A percentile compares a stretch with the other conserved stretches of the same genome.
These are phyloP conservation scores for Poeciliopsis turneri DNA, from an alignment of 2,797 vertebrate species.

Conservation along the genomic window DNA sequence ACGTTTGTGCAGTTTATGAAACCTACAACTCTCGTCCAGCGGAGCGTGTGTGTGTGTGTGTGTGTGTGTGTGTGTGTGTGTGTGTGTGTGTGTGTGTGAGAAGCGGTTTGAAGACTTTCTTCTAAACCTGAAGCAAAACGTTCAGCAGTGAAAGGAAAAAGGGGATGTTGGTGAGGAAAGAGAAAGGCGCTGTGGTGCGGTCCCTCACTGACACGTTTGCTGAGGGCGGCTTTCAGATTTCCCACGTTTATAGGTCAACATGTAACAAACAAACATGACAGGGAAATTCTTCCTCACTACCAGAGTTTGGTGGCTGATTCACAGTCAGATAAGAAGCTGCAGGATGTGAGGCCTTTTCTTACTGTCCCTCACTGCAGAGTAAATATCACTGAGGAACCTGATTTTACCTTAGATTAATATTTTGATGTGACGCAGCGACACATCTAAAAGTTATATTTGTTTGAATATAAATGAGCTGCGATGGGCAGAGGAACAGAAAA, in stretches of 20 bases:
- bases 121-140: background rate
- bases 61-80: background rate
- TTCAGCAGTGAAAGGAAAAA: background rate
- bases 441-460: background rate
- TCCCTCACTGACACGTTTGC: conserved; percentile 14
- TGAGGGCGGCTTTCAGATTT: conserved; percentile 51
- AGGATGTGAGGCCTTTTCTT: background rate
- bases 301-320: background rate
- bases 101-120: background rate
- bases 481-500: background rate
- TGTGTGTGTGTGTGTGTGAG: too few species aligned
- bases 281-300: conserved; percentile 46
- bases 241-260: conserved; percentile 55
- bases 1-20: conserved; percentile 16
- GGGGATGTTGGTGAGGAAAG: background rate
- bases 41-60: background rate
- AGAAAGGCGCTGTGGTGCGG: background rate
- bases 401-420: background rate
- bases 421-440: background rate
- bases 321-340: background rate
- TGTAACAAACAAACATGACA: conserved; percentile 26
- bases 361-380: background rate
- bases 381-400: background rate
- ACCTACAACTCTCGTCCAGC: background rate
- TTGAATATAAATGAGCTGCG: background rate